A percentile compares a stretch with the other conserved stretches of the same genome.
Conservation (phyloP, 2,113 vertebrate genomes). For the Myotis lucifugus region DNA sequence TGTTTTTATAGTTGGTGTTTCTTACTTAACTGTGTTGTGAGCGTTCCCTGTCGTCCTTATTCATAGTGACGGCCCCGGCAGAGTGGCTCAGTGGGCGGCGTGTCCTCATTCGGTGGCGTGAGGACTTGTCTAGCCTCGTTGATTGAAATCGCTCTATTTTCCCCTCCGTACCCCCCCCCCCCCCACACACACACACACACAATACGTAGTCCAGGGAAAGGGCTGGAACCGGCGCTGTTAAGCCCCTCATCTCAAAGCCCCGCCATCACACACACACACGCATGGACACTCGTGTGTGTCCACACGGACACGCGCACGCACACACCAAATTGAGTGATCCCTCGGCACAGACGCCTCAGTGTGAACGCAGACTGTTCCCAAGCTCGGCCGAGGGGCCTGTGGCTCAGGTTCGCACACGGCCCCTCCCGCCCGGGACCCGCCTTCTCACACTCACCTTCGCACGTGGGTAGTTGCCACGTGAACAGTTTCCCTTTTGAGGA, state of each 20-base stretch:
- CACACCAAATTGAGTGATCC: neutral
- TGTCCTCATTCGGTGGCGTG: no score
- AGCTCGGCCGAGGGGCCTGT: neutral
- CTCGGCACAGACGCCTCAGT: neutral
- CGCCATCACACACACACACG: rapidly evolving
- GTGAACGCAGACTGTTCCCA: neutral
- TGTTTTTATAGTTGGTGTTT: neutral
- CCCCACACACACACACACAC: no score
- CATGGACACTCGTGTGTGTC: no score
- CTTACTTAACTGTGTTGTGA: rapidly evolving
- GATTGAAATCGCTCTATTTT: rapidly evolving
- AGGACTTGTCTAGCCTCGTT: neutral
- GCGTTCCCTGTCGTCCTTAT: neutral
- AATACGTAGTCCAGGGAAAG: neutral
- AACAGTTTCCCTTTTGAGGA: neutral
- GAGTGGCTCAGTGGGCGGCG: rapidly evolving
- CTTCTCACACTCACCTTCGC: neutral
- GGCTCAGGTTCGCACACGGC: neutral
- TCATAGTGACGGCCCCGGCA: neutral
- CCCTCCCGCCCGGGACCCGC: neutral
- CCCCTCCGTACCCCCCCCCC: neutral
- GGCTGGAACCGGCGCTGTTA: neutral
- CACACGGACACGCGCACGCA: neutral
- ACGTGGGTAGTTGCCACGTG: rapidly evolving
- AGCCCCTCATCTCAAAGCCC: neutral